Base-by-base conservation (phyloP, 2,113 vertebrate genomes). In the Meles meles region DNA sequence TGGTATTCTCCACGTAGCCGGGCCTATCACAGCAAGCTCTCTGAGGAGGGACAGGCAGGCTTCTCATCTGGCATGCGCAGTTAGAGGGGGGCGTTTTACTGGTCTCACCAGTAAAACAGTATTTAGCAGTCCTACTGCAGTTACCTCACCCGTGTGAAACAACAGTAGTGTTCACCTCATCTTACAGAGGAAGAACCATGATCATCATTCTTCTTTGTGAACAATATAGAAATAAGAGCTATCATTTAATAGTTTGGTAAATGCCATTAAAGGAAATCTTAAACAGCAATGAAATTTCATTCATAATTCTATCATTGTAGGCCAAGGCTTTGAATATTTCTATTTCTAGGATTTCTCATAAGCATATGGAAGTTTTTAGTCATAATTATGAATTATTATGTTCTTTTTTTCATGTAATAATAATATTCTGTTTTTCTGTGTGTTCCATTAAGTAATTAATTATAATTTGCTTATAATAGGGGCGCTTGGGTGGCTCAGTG, bases 261-360 rank as follows among this genome's bases (percentile, higher is more conserved):
- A 79, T 72, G 27, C 61, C 77, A 80, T 59, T 88, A 90, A 89
- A 79, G 25, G 57, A 90, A 76, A 76, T 93, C 11, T 5, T 93
- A 49, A 65, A 82, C 20, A 71, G 47, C 69, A 87, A 25, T 63
- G 67, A 84, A 61, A 85, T 86, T 81, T 89, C 17, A 85, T 85
- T 88, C 49, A 42, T 72, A 67, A 14, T 93, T 95, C n/a, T 85
- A 1, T 34, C 52, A 69, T 61, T 90, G 1, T 71, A 85, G 71
- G 87, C 47, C 9, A 74, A 6, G 6, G 81, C 37, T 90, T 80
- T 92, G 61, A 88, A 37, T 44, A 59, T 93, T 89, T 63, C 31
- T 21, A 44, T 83, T 93, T 95, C 13, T 77, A 91, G 34, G 31
- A 20, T 85, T 97, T 95, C 86, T 34, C 34, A n/a, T 90, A 90